Base-by-base conservation (phyloP, 2,797 vertebrate species). In the Sebastes cheni region DNA sequence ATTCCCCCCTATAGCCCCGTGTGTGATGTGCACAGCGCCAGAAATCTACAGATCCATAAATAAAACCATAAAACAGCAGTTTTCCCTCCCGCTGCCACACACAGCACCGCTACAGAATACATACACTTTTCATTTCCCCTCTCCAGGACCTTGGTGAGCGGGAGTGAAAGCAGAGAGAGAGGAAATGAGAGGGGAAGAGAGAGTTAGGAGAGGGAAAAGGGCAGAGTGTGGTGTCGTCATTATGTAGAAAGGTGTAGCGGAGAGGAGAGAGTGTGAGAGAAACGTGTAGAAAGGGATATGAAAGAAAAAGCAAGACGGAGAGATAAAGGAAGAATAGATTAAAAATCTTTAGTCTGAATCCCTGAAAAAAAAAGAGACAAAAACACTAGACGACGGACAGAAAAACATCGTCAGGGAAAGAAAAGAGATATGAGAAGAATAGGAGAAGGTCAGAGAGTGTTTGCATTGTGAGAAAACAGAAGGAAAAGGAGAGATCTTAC, bases 51-150 rank as follows among this genome's bases (percentile, higher is more conserved):
- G 86, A 89, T 89, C 77, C 82, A 90, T 90, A 90, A 93, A 93
- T 92, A 91, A 93, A 93, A 91, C 81, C 84, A 92, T 86, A 92
- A 92, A 92, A 90, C 84, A 87, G 90, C 86, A 84, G 87, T 88
- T 94, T 88, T 67, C 79, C 81, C 86, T 88, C 86, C 88, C 20
- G 75, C 84, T 83, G 84, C 74, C 83, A 87, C 87, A 62, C 27
- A 62, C 34, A 36, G 69, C 74, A 83, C 77, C n/a, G 22, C 81
- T 66, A 80, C 86, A 82, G 85, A 84, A 91, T 85, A 85, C 87
- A 88, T 77, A 81, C 72, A 86, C 72, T 76, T 89, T 91, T 92
- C 86, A 90, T 85, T 90, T 86, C 81, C 80, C 81, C 69, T 83
- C 74, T 71, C 75, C 29, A 55, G 86, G 83, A 87, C 85, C 88